Base-by-base conservation (phyloP, 2,888 invertebrate species). In the Furcula furcula region DNA sequence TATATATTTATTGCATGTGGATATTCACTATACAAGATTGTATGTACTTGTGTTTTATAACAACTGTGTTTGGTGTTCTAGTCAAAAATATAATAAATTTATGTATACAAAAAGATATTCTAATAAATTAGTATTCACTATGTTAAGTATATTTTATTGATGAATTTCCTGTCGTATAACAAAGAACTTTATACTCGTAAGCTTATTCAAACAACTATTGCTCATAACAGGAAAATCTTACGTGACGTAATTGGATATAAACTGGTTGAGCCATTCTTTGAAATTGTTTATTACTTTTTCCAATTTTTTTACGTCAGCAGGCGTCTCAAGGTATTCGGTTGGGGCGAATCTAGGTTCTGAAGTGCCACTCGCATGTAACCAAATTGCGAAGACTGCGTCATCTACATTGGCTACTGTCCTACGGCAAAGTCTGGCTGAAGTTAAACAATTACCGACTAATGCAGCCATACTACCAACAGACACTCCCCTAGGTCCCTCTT, bases 381-480 rank as follows among this genome's bases (percentile, higher is more conserved):
- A 88, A 36, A 87, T 79, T 7, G 87, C 82, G 29, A 88, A 72
- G 6, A 84, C 64, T 7, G 84, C 88, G 40, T 88, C 88, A 35
- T 84, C 75, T 14, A 70, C 50, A 34, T 66, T 75, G 2, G 85
- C 69, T 0, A 68, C 36, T 5, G 50, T 44, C 11, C 87, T 64
- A 4, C 80, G 75, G 44, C 88, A 86, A 0, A 88, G 56, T 30
- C 78, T 70, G 3, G 88, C 87, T 18, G 80, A 77, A 6, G 73
- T 82, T 7, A 76, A 28, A 33, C 81, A 79, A 7, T 62, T 54
- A 1, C 73, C 57, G 5, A 81, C 67, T 13, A 88, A 54, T 6
- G 80, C 67, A 7, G 57, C 62, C 69, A 88, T 79, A 35, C 74
- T 76, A 0, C 78, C 72, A 7, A 70, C 61, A 0, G 76, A 66